Percentiles rank a stretch among this genome's conserved stretches.
Evolutionary conservation across 2,797 vertebrate species (phyloP).

Genomic region (Mus caroli): DNA sequence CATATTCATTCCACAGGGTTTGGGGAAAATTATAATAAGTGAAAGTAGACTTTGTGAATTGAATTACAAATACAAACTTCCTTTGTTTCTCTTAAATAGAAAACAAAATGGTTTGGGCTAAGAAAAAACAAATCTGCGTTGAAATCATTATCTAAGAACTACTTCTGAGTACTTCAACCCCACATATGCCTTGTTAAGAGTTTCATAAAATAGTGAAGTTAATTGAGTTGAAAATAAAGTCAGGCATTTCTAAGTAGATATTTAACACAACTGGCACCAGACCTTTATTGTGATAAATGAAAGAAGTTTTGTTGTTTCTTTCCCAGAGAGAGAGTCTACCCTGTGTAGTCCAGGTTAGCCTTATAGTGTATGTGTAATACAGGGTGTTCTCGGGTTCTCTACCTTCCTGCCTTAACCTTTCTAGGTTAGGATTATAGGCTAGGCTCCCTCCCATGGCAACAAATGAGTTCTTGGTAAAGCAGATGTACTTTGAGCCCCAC

Average conservation of each 20-base stretch:
- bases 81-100: not conserved
- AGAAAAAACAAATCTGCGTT: slow-evolving; percentile 13
- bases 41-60: slow-evolving; percentile 4
- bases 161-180: not conserved
- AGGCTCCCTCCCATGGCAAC: not conserved
- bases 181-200: not conserved
- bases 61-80: not conserved
- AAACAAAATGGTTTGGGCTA: not conserved
- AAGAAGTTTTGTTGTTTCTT: not conserved
- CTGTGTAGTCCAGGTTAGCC: not conserved
- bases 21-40: not conserved
- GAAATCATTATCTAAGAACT: slow-evolving; percentile 6
- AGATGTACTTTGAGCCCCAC: not conserved
- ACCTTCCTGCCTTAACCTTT: not conserved
- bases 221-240: slow-evolving; percentile 44
- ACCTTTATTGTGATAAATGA: not conserved
- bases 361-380: not conserved
- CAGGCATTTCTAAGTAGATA: not conserved
- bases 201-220: not conserved
- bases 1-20: not conserved
- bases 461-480: not conserved
- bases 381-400: not conserved
- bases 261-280: not conserved
- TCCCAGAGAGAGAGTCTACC: not conserved
- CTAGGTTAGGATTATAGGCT: not conserved